Evolutionary conservation across 2,888 invertebrate species (phyloP).

Genomic region (Chydorus sphaericus): DNA sequence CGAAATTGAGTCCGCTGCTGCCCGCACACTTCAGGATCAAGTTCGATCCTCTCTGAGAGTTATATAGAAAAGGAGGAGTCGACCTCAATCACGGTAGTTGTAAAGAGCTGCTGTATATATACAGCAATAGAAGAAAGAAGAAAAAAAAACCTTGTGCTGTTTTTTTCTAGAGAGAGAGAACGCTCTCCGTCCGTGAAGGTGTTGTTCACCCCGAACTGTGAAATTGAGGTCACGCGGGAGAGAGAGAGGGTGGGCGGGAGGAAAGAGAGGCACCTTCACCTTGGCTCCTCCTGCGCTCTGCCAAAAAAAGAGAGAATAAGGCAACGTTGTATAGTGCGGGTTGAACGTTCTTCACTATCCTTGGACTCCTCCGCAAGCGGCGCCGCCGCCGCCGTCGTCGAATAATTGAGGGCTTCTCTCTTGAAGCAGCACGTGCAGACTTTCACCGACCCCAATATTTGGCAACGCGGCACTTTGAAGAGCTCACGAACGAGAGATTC

Average conservation of each 20-base stretch:
- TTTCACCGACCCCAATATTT: constrained; percentile 1
- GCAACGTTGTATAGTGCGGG: neutral
- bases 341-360: neutral
- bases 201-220: neutral
- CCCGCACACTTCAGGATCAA: too few species aligned
- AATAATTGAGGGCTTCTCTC: neutral
- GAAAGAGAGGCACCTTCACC: constrained; percentile 2
- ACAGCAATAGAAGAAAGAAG: neutral
- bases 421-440: neutral
- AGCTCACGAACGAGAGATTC: too few species aligned
- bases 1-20: too few species aligned
- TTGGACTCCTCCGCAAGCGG: too few species aligned
- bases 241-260: too few species aligned
- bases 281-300: neutral
- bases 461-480: too few species aligned
- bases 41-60: too few species aligned
- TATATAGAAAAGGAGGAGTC: too few species aligned
- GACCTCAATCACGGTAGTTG: too few species aligned
- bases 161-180: neutral
- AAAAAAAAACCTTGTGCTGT: neutral
- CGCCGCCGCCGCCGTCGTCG: neutral
- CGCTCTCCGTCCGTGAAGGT: neutral
- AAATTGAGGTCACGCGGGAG: constrained; percentile 6
- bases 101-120: too few species aligned
- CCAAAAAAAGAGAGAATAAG: neutral